A percentile compares a stretch with the other conserved stretches of the same genome.
Conservation (phyloP, 1,140 invertebrate species). For the Mizuhopecten yessoensis region DNA sequence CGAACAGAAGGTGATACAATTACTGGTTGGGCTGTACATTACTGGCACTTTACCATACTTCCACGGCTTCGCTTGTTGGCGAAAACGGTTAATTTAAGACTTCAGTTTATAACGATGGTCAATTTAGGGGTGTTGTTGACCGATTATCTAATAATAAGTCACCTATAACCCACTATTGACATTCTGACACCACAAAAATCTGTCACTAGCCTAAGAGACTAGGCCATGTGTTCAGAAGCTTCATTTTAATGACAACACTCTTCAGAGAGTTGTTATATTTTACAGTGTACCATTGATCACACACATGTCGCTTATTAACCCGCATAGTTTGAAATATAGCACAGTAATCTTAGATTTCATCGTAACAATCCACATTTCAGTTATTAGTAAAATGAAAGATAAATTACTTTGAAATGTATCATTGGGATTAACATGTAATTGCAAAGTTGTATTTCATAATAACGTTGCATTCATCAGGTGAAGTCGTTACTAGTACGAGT, state of each 20-base stretch:
- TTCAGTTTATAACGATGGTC: neutral
- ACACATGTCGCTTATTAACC: neutral
- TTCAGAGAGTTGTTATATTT: neutral
- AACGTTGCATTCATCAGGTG: neutral
- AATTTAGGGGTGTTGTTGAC: neutral
- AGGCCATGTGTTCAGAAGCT: neutral
- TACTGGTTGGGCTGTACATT: neutral
- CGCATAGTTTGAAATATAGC: neutral
- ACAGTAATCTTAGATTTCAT: neutral
- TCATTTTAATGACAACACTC: neutral
- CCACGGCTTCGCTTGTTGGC: neutral
- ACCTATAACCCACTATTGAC: neutral
- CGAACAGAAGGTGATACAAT: constrained; percentile 9
- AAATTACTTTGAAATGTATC: neutral
- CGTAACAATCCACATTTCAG: neutral
- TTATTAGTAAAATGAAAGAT: neutral
- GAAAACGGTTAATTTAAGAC: constrained; percentile 13
- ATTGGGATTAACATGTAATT: neutral
- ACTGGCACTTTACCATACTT: neutral
- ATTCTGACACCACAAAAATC: neutral
- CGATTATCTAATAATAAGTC: neutral
- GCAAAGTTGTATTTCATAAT: neutral
- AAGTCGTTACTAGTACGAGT: neutral
- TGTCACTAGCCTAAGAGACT: neutral
- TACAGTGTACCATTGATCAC: neutral